Percentiles rank a stretch among this genome's conserved stretches.
Evolutionary conservation across 2,113 vertebrate species (phyloP).

Genomic region (Sterna hirundo): DNA sequence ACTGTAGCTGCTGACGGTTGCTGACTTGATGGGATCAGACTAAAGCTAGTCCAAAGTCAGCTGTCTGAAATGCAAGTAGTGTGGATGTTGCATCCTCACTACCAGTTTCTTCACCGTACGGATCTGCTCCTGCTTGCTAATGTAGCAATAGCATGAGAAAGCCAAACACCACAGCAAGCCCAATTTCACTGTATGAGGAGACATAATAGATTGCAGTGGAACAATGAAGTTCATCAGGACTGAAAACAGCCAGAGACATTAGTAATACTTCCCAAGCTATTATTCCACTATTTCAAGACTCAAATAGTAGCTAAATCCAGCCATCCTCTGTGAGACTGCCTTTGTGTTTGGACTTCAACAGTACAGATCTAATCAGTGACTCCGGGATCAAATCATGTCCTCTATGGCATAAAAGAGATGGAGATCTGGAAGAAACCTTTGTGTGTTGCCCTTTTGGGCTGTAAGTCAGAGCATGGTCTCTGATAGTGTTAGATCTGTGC

Average conservation of each 20-base stretch:
- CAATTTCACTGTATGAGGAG: neutral
- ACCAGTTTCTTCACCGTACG: neutral
- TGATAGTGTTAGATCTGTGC: neutral
- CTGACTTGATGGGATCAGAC: neutral
- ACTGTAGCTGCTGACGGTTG: neutral
- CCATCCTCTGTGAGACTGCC: neutral
- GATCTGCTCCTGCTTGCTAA: neutral
- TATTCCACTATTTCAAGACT: neutral
- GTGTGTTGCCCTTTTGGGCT: neutral
- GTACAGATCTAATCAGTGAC: neutral
- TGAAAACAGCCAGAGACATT: neutral
- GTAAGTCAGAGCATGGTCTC: neutral
- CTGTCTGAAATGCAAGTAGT: conserved; percentile 18
- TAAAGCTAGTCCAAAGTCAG: neutral
- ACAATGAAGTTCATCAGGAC: neutral
- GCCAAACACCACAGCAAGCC: neutral
- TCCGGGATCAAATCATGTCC: neutral
- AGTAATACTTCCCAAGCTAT: neutral
- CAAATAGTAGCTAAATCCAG: neutral
- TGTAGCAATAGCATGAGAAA: neutral
- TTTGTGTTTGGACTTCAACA: neutral
- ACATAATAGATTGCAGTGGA: neutral
- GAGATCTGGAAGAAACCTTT: neutral
- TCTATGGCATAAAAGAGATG: neutral
- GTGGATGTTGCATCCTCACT: neutral